phyloP scores from a whole-genome alignment of 2,888 invertebrate genomes.

The Pheosia tremula region DNA sequence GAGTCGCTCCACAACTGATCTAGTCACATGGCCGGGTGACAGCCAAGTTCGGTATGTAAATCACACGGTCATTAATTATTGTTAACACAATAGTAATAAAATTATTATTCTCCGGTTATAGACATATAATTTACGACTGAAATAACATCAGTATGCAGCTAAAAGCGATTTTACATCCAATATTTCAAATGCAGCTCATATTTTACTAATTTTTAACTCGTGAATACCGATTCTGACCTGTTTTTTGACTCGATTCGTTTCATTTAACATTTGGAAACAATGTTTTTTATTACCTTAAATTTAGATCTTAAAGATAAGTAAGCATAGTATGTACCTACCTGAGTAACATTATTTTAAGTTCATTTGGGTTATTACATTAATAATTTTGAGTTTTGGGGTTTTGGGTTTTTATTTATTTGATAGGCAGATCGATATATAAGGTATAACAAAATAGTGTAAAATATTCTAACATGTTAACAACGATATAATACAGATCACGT shows the following conservation, averaged over 20 bases:
- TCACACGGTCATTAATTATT: background rate
- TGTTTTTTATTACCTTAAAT: conserved; percentile 27
- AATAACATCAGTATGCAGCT: conserved; percentile 10
- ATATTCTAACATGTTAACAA: too few species aligned
- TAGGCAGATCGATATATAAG: background rate
- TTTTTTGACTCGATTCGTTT: conserved; percentile 20
- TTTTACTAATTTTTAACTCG: conserved; percentile 15
- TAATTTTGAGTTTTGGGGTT: too few species aligned
- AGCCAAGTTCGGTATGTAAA: background rate
- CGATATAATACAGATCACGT: too few species aligned
- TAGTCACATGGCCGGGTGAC: background rate
- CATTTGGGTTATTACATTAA: conserved; percentile 18
- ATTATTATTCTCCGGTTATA: background rate
- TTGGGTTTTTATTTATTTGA: too few species aligned
- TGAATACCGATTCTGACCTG: conserved; percentile 17
- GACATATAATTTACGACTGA: conserved; percentile 3
- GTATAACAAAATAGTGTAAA: too few species aligned
- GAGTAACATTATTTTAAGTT: conserved; percentile 22
- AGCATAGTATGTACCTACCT: too few species aligned
- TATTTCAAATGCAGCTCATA: conserved; percentile 15
- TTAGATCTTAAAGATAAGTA: conserved; percentile 28
- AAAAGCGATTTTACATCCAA: conserved; percentile 10
- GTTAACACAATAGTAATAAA: background rate
- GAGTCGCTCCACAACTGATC: too few species aligned
- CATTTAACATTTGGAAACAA: conserved; percentile 29